Evolutionary conservation across 1,140 invertebrate species (phyloP).

Genomic region (Psix sp.): DNA sequence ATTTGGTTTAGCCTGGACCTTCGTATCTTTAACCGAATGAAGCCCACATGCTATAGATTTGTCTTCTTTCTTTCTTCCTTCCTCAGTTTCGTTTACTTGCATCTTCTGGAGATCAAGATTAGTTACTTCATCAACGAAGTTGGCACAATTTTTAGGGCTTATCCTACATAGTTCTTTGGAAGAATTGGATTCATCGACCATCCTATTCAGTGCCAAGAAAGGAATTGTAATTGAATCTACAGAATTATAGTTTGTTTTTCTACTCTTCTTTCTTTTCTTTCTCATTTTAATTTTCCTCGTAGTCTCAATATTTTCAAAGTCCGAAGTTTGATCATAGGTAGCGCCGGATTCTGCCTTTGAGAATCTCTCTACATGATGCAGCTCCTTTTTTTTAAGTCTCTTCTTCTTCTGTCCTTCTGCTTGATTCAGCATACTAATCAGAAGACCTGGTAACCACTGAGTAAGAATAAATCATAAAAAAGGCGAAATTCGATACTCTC

Average conservation of each 20-base stretch:
- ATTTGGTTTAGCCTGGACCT: slow-evolving; percentile 8
- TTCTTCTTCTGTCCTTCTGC: slow-evolving; percentile 23
- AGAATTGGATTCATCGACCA: slow-evolving; percentile 37
- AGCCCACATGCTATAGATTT: slow-evolving; percentile 10
- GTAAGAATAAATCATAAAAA: slow-evolving; percentile 36
- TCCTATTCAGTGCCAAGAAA: too few species aligned
- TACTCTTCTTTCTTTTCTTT: slow-evolving; percentile 23
- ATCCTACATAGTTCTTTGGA: slow-evolving; percentile 20
- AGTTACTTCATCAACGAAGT: slow-evolving; percentile 23
- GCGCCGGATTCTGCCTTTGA: too few species aligned
- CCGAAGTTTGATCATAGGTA: too few species aligned
- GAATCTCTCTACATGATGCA: neutral
- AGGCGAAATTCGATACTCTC: neutral
- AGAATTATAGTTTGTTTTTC: slow-evolving; percentile 35
- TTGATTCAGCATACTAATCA: slow-evolving; percentile 56
- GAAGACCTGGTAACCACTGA: slow-evolving; percentile 39
- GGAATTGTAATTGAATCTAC: too few species aligned
- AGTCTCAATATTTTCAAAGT: slow-evolving; percentile 14
- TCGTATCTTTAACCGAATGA: slow-evolving; percentile 8
- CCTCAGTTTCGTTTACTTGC: slow-evolving; percentile 6
- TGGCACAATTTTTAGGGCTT: slow-evolving; percentile 17
- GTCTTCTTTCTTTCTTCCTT: slow-evolving; percentile 24
- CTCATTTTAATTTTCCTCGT: slow-evolving; percentile 24
- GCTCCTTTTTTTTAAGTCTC: slow-evolving; percentile 28
- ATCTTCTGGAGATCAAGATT: slow-evolving; percentile 16